phyloP scores from a whole-genome alignment of 2,797 vertebrate genomes.

The Halcyon chelicuti region DNA sequence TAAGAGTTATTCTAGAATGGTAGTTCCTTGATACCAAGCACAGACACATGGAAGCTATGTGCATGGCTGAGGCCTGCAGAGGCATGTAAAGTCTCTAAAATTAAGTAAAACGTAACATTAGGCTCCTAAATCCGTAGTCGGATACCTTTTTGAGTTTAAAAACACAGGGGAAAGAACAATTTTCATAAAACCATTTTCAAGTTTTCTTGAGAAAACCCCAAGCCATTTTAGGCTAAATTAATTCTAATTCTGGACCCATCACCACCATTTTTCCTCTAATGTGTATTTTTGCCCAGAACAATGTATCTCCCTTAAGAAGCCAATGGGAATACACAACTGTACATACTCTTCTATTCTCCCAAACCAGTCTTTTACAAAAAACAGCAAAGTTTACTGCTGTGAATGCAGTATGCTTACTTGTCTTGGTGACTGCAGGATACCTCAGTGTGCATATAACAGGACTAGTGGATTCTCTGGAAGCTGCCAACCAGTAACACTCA shows the following conservation, averaged over 20 bases:
- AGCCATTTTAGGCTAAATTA: background rate
- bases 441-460: background rate
- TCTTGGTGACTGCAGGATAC: background rate
- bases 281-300: background rate
- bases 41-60: background rate
- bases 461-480: background rate
- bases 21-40: background rate
- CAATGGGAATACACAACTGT: background rate
- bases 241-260: background rate
- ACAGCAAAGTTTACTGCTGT: background rate
- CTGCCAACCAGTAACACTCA: background rate
- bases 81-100: background rate
- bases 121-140: background rate
- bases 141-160: background rate
- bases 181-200: background rate
- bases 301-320: background rate
- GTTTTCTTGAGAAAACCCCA: background rate
- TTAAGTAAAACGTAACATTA: background rate
- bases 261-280: background rate
- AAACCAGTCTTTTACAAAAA: background rate
- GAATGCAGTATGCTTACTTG: background rate
- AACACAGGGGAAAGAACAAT: background rate
- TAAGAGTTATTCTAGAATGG: background rate
- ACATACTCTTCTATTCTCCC: background rate
- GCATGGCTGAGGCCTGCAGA: background rate